These are phyloP conservation scores for Columba livia DNA, from an alignment of 2,113 vertebrate species.

Conservation along the genomic window DNA sequence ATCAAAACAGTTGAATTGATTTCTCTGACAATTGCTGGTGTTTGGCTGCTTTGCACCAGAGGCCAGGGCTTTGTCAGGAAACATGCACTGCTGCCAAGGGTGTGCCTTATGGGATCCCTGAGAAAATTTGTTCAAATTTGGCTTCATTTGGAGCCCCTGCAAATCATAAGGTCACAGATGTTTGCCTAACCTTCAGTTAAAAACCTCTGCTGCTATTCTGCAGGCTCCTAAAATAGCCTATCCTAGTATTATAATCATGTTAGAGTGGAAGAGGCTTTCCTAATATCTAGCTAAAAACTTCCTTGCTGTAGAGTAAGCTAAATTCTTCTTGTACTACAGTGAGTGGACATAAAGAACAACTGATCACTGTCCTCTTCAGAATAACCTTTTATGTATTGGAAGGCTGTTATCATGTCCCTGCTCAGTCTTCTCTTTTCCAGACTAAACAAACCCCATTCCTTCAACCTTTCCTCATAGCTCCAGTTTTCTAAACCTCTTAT, in stretches of 20 bases:
- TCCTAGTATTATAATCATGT: background rate
- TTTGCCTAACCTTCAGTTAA: conserved; percentile 17
- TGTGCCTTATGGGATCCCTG: background rate
- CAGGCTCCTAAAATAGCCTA: background rate
- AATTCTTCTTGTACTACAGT: background rate
- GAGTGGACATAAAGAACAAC: background rate
- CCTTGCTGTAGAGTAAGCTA: background rate
- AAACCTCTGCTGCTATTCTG: background rate
- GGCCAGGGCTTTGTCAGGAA: background rate
- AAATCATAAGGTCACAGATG: conserved; percentile 20
- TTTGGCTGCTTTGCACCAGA: background rate
- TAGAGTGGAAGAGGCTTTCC: background rate
- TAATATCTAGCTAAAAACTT: background rate
- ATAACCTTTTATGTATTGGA: conserved; percentile 20
- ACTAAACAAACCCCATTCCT: conserved; percentile 64
- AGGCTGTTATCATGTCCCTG: conserved; percentile 29
- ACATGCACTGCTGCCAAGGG: background rate
- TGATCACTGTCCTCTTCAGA: background rate
- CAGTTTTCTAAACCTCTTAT: conserved; percentile 56
- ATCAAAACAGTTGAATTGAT: background rate
- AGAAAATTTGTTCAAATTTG: conserved; percentile 6
- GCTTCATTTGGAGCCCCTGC: background rate
- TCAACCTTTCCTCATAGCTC: conserved; percentile 50
- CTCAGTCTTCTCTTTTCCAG: conserved; percentile 46
- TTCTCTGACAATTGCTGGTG: background rate